Conservation (phyloP, 2,113 vertebrate species). For the Corythoichthys haematopterus region DNA sequence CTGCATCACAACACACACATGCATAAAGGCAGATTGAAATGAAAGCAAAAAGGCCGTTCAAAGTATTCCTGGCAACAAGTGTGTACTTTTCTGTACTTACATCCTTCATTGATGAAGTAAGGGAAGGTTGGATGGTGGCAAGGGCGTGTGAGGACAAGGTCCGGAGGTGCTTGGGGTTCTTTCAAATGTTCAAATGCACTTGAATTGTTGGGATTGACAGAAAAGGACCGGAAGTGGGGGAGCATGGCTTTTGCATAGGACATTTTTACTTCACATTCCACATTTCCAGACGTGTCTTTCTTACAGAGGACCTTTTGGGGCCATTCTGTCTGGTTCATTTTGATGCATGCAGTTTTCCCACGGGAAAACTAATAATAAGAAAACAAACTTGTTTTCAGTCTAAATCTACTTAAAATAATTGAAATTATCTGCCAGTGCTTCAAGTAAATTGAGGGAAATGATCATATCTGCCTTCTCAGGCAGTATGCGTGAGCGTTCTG, state of each 20-base stretch:
- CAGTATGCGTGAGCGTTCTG: no score
- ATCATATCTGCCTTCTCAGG: no score
- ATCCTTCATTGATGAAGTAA: constrained; percentile 6
- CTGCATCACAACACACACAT: constrained; percentile 41
- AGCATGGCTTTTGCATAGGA: constrained; percentile 32
- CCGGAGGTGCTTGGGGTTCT: not conserved
- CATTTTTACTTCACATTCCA: constrained; percentile 30
- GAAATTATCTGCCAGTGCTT: no score
- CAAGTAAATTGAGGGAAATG: no score
- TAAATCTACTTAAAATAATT: no score
- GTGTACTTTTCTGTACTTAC: not conserved
- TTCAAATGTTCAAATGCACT: constrained; percentile 33
- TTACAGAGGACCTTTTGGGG: not conserved
- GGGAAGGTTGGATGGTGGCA: constrained; percentile 8
- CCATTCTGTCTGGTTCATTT: not conserved
- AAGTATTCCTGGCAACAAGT: not conserved
- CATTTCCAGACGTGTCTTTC: not conserved
- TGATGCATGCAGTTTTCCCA: not conserved
- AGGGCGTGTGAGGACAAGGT: not conserved
- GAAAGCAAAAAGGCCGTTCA: not conserved
- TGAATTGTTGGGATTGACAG: constrained; percentile 58
- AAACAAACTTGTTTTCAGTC: no score
- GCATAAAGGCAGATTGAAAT: not conserved
- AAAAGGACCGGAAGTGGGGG: constrained; percentile 28
- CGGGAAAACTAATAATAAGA: no score